Percentiles rank a stretch among this genome's conserved stretches.
Conservation (phyloP, 2,113 vertebrate species). For the Oenanthe melanoleuca region DNA sequence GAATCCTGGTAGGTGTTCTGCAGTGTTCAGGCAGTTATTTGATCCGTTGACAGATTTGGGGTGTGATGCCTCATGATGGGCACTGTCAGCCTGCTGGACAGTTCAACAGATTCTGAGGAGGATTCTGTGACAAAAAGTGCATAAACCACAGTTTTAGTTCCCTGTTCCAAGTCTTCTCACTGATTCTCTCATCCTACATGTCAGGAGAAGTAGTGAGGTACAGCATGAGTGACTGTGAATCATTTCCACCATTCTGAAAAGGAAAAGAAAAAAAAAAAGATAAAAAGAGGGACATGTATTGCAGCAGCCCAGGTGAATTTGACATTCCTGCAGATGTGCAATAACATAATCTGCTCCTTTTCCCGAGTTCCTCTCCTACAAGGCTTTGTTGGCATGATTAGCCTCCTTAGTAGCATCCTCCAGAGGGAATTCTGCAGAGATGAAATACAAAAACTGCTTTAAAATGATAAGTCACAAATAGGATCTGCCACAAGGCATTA, state of each 20-base stretch:
- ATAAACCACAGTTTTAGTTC: slow-evolving; percentile 6
- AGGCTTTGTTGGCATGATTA: slow-evolving; percentile 67
- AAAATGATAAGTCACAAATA: slow-evolving; percentile 72
- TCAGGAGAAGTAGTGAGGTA: slow-evolving; percentile 1
- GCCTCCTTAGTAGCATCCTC: slow-evolving; percentile 63
- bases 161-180: neutral
- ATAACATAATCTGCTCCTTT: slow-evolving; percentile 48
- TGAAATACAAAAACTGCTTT: slow-evolving; percentile 71
- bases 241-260: neutral
- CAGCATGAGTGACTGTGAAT: neutral
- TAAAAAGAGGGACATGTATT: neutral
- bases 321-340: slow-evolving; percentile 46
- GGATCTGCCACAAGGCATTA: slow-evolving; percentile 70
- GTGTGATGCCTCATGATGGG: neutral
- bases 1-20: neutral
- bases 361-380: neutral
- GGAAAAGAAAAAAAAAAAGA: neutral
- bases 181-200: neutral
- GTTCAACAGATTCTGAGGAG: neutral
- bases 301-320: slow-evolving; percentile 41
- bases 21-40: neutral
- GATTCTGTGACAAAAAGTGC: slow-evolving; percentile 7
- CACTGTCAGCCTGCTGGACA: neutral
- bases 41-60: neutral
- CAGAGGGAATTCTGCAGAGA: slow-evolving; percentile 68